phyloP scores from a whole-genome alignment of 2,888 invertebrate species.

The Diplolepis rosae region DNA sequence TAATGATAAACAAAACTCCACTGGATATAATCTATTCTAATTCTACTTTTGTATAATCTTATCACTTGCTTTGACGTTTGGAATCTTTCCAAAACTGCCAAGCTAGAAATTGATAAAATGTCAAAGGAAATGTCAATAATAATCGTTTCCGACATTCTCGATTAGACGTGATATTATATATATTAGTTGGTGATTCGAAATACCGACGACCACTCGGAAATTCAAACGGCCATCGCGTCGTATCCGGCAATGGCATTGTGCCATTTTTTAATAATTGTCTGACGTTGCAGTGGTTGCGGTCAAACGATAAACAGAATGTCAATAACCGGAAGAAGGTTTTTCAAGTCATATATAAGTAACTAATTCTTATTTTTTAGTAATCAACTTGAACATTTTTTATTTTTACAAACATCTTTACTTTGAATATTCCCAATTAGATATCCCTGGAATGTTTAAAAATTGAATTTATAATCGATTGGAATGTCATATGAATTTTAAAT shows the following conservation, averaged over 20 bases:
- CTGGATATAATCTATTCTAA: too few species aligned
- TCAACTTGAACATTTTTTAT: constrained; percentile 44
- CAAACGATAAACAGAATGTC: background rate
- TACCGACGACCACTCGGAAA: constrained; percentile 9
- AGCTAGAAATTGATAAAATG: background rate
- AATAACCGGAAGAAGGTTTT: constrained; percentile 12
- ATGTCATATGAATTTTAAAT: too few species aligned
- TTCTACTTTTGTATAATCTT: too few species aligned
- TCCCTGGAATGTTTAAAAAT: background rate
- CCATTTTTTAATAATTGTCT: constrained; percentile 4
- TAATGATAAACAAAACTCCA: too few species aligned
- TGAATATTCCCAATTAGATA: background rate
- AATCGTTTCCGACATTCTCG: constrained; percentile 8
- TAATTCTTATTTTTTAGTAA: constrained; percentile 42
- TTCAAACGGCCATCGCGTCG: background rate
- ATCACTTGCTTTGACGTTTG: too few species aligned
- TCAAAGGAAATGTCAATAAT: constrained; percentile 8
- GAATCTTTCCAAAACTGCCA: background rate
- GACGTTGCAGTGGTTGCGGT: constrained; percentile 16
- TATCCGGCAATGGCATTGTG: constrained; percentile 3
- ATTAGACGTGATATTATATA: background rate
- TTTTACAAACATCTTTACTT: constrained; percentile 34
- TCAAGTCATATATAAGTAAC: constrained; percentile 59
- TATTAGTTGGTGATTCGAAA: constrained; percentile 21
- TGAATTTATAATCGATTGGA: too few species aligned